Evolutionary conservation across 2,888 invertebrate species (phyloP).

Genomic region (Tetragonisca angustula): DNA sequence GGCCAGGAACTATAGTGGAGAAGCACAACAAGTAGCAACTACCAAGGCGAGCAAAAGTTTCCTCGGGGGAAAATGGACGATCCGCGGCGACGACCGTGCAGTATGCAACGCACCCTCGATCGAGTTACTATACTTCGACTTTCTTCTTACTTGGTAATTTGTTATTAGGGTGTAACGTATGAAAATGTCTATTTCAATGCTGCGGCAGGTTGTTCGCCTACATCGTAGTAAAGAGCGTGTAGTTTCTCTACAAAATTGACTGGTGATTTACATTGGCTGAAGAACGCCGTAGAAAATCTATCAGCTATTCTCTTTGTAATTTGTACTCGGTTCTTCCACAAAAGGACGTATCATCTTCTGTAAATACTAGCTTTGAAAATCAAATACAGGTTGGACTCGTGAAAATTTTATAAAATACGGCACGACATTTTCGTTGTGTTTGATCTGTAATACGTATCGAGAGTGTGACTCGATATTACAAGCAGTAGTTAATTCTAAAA

Average conservation of each 20-base stretch:
- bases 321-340: too few relatives aligned
- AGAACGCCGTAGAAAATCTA: too few relatives aligned
- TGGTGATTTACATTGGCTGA: neutral
- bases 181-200: neutral
- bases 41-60: neutral
- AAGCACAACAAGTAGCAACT: neutral
- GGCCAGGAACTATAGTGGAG: neutral
- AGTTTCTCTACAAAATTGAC: neutral
- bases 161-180: neutral
- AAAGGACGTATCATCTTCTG: too few relatives aligned
- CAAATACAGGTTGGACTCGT: too few relatives aligned
- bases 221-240: neutral
- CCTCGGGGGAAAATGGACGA: neutral
- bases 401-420: too few relatives aligned
- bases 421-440: too few relatives aligned
- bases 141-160: neutral
- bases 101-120: neutral
- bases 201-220: neutral
- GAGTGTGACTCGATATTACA: too few relatives aligned
- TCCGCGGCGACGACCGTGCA: neutral
- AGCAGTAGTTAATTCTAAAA: too few relatives aligned
- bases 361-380: too few relatives aligned
- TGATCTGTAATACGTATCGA: too few relatives aligned
- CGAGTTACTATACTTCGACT: neutral
- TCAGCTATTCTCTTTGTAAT: too few relatives aligned